phyloP scores from a whole-genome alignment of 2,888 invertebrate species.

The Cerceris rybyensis region DNA sequence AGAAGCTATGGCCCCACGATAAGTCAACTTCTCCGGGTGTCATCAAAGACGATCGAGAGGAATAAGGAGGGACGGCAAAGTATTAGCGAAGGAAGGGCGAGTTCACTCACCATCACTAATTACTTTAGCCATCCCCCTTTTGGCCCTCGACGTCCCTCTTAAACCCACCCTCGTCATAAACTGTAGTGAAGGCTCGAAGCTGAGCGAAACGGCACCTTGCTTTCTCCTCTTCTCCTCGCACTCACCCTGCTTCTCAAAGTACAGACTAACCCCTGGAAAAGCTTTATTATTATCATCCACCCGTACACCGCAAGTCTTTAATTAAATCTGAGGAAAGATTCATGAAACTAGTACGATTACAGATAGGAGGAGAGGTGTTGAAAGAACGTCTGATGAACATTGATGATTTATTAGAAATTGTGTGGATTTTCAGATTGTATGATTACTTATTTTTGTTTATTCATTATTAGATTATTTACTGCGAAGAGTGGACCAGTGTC shows the following conservation, averaged over 20 bases:
- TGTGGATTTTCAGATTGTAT: too few relatives aligned
- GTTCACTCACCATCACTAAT: conserved; percentile 75
- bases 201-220: conserved; percentile 65
- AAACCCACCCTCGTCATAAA: conserved; percentile 71
- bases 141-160: conserved; percentile 66
- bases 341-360: conserved; percentile 54
- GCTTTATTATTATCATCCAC: conserved; percentile 70
- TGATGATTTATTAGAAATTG: too few relatives aligned
- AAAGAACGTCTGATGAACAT: neutral
- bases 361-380: conserved; percentile 33
- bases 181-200: conserved; percentile 68
- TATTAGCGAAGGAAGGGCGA: conserved; percentile 47
- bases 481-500: too few relatives aligned
- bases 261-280: conserved; percentile 63
- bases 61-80: conserved; percentile 51
- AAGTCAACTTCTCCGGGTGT: conserved; percentile 49
- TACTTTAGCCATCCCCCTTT: conserved; percentile 73
- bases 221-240: conserved; percentile 29
- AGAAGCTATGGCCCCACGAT: conserved; percentile 27
- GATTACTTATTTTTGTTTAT: too few relatives aligned
- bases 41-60: conserved; percentile 55
- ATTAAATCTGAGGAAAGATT: conserved; percentile 69
- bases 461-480: too few relatives aligned
- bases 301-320: conserved; percentile 68
- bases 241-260: conserved; percentile 49